Evolutionary conservation across 2,888 invertebrate species (phyloP), one percentile per base, ranked within the genome.

Genomic region (Apeira syringaria): DNA sequence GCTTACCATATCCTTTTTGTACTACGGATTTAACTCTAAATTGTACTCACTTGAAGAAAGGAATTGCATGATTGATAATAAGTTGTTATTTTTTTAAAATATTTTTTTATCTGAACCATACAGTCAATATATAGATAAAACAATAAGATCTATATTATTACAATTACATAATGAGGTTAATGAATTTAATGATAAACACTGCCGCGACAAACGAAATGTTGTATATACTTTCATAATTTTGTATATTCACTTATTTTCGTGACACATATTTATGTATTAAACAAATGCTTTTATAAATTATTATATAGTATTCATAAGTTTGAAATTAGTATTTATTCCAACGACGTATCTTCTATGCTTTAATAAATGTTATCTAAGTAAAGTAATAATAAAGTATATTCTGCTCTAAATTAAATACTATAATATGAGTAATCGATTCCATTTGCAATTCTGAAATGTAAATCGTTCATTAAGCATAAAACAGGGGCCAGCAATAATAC

Each of bases 151-250:
- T 42, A 40, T 43, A 35, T 35, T 46, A 44, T 44, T 42, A 54
- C 49, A 33, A 33, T 48, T 20, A 43, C 58, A 53, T 45, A 45
- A 42, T 50, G 47, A 40, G 37, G 39, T 36, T 17, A 42, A 47
- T 50, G 52, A 35, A 61, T 47, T 49, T 56, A 53, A 46, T 53
- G 30, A 50, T 45, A 56, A 56, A 48, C 61, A 59, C 63, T 81
- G 80, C 80, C 80, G 68, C 52, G 7, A 53, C 37, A 43, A 73
- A 64, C 64, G 61, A 76, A 35, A 33, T 28, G 22, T 40, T 38
- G 33, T 34, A 24, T 34, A 44, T 68, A 47, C 56, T 54, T 57
- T 56, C 57, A 59, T 59, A 61, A 45, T 56, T 57, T 53, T 62
- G 55, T 58, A 42, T 42, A 47, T 51, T 25, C 8, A 32, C 20